phyloP scores from a whole-genome alignment of 2,888 invertebrate genomes.

The Isoperla grammatica region DNA sequence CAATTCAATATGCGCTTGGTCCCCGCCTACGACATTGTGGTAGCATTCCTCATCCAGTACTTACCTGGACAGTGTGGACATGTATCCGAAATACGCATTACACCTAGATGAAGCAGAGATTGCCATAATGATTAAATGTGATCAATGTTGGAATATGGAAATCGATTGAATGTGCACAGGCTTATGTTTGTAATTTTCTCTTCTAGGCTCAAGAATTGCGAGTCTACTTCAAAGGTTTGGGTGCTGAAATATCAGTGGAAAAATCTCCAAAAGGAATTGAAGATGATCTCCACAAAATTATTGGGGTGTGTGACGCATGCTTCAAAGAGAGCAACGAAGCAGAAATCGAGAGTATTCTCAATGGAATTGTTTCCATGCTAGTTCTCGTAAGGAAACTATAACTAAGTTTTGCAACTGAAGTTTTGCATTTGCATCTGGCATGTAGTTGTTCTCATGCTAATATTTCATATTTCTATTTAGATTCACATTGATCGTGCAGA shows the following conservation, averaged over 20 bases:
- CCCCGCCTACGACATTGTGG: too few species aligned
- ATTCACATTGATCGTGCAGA: conserved; percentile 83
- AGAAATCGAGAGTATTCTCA: conserved; percentile 88
- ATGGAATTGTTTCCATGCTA: conserved; percentile 95
- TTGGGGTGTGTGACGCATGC: conserved; percentile 88
- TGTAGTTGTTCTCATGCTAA: too few species aligned
- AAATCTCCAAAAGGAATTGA: conserved; percentile 85
- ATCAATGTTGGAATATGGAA: too few species aligned
- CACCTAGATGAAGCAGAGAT: too few species aligned
- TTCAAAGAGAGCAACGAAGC: conserved; percentile 81
- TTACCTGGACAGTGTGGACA: too few species aligned
- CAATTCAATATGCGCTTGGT: too few species aligned
- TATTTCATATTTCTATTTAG: conserved; percentile 42
- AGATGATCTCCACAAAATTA: conserved; percentile 90
- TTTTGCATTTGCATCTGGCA: too few species aligned
- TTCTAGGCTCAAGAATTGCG: conserved; percentile 77
- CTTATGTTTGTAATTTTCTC: conserved; percentile 30
- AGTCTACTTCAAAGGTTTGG: conserved; percentile 83
- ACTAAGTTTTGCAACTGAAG: too few species aligned
- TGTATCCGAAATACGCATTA: too few species aligned
- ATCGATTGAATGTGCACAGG: too few species aligned
- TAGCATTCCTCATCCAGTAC: too few species aligned
- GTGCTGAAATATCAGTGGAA: conserved; percentile 92
- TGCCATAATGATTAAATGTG: too few species aligned
- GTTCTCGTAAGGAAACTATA: conserved; percentile 60